Conservation (phyloP, 2,888 invertebrate species). For the Pherbina coryleti region DNA sequence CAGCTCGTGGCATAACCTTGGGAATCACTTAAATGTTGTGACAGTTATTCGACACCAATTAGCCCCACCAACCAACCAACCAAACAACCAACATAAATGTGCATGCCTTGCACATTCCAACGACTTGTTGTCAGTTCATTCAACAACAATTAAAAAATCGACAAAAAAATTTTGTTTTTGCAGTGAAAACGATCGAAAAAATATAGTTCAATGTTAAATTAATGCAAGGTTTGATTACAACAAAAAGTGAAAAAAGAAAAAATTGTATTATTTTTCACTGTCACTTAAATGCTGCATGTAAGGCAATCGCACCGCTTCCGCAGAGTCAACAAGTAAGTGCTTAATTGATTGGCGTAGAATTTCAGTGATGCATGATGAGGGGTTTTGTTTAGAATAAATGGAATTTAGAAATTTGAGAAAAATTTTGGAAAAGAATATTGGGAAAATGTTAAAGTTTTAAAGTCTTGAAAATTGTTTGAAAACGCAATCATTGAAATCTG, state of each 20-base stretch:
- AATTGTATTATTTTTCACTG: neutral
- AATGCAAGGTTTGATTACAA: slow-evolving; percentile 2
- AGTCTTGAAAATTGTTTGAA: too few relatives aligned
- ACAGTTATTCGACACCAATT: neutral
- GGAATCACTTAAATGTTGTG: slow-evolving; percentile 8
- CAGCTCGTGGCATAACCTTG: slow-evolving; percentile 9
- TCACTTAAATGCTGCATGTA: neutral
- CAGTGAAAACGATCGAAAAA: slow-evolving; percentile 4
- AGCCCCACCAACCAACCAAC: slow-evolving; percentile 1
- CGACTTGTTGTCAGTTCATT: neutral
- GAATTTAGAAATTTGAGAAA: too few relatives aligned
- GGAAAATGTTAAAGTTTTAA: too few relatives aligned
- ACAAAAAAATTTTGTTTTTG: neutral
- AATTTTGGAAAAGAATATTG: too few relatives aligned
- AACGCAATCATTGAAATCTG: too few relatives aligned
- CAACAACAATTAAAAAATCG: slow-evolving; percentile 15
- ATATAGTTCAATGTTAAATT: slow-evolving; percentile 31
- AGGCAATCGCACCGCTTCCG: neutral
- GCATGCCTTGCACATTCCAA: neutral
- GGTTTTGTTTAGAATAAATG: too few relatives aligned
- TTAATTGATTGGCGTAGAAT: slow-evolving; percentile 14
- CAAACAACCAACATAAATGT: neutral
- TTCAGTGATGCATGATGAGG: neutral
- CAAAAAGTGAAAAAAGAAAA: neutral
- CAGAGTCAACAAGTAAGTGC: neutral